Evolutionary conservation across 2,797 vertebrate species (phyloP), one percentile per base, ranked within the genome.

Genomic region (Kryptopterus vitreolus): DNA sequence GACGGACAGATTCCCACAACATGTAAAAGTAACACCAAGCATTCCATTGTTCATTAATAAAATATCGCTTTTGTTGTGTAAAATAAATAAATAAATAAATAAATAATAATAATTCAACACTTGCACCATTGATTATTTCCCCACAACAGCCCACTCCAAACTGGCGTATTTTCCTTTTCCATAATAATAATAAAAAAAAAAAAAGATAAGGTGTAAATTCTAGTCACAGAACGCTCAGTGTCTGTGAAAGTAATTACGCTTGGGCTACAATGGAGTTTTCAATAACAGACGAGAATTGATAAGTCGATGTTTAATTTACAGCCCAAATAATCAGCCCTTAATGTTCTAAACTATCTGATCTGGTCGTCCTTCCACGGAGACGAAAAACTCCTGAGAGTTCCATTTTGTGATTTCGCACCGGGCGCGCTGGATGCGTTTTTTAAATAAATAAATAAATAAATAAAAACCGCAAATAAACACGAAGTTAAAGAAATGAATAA

Each of bases 261-360:
- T 10, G 33, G 53, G 24, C n/a, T 58, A 74, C 22, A 35, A 53
- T 33, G 69, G 52, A 66, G 20, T 75, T 80, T 80, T 74, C 71
- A 59, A 26, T 75, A 73, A 76, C 35, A 50, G 18, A 66, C 52
- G 18, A 76, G 62, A 13, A 31, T 68, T 79, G 80, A 81, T 83
- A 79, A 85, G 63, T 43, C 76, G 55, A 68, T 52, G 48, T 77
- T 69, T 81, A 58, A 81, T 86, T 75, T 85, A 65, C 79, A 85
- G 77, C 83, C 82, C 81, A 84, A 79, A 82, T 52, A 73, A 52
- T 15, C 31, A 43, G 78, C 78, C 48, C 70, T 72, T 77, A 81
- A 81, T 77, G 78, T 79, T 82, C 78, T 52, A 62, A 81, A 84
- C 80, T 15, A 55, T 78, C 81, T 77, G 79, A 82, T 84, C 70